Conservation (phyloP, 2,113 vertebrate genomes). For the Macrotis lagotis region DNA sequence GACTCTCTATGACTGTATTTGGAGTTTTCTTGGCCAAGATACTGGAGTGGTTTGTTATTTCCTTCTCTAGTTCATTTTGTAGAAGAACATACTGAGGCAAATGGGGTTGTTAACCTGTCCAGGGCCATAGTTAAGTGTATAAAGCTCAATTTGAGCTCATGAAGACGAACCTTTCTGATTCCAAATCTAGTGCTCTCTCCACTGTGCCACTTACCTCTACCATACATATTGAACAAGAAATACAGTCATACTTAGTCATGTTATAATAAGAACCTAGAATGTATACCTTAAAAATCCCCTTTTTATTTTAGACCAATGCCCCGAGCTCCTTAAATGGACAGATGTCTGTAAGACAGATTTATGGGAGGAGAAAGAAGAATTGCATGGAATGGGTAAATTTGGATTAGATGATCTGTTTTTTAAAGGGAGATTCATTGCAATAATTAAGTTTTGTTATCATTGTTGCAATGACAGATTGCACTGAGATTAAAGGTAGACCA, state of each 20-base stretch:
- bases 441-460: background rate
- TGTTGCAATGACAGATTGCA: constrained; percentile 48
- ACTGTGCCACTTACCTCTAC: background rate
- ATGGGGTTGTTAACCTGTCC: no score
- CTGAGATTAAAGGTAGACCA: background rate
- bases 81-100: no score
- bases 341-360: background rate
- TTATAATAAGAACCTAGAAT: background rate
- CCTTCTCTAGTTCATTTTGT: no score
- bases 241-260: background rate
- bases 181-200: no score
- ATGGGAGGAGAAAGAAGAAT: background rate
- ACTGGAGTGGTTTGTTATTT: no score
- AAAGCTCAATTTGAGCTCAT: no score
- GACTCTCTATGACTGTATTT: no score
- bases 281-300: background rate
- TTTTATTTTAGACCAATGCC: constrained; percentile 54
- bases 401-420: background rate
- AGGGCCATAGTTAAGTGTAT: no score
- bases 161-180: background rate
- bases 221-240: background rate
- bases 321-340: background rate
- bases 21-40: no score
- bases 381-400: background rate
- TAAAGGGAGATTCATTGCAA: background rate